These are phyloP conservation scores for Emesis russula DNA, from an alignment of 2,888 invertebrate genomes.

Conservation along the genomic window DNA sequence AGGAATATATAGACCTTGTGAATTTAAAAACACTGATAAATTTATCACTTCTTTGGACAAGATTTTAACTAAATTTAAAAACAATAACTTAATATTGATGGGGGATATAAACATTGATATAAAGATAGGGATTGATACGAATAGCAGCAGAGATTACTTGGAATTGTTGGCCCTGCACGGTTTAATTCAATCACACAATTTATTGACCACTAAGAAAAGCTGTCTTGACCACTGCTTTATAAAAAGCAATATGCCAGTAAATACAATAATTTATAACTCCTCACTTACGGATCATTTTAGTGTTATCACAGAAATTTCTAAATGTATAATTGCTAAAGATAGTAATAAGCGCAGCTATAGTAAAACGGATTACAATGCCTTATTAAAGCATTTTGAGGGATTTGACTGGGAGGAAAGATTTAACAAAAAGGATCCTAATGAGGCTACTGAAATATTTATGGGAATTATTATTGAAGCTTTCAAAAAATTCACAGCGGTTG, in stretches of 20 bases:
- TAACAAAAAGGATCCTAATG: neutral
- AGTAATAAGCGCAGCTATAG: neutral
- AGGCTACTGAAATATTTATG: neutral
- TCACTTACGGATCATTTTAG: neutral
- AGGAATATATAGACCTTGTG: neutral
- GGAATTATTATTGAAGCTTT: neutral
- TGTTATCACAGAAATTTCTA: neutral
- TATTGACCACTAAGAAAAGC: neutral
- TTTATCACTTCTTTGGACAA: neutral
- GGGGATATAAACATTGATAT: neutral
- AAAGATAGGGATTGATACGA: neutral
- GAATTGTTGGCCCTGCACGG: neutral
- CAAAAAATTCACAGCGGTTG: neutral
- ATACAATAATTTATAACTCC: neutral
- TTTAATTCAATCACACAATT: neutral
- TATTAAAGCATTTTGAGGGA: neutral
- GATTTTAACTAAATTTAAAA: neutral
- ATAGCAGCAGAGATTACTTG: neutral
- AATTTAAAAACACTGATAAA: neutral
- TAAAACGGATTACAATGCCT: neutral
- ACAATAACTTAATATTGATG: neutral
- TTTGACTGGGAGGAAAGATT: neutral
- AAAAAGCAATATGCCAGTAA: neutral
- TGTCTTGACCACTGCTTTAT: slow-evolving; percentile 1
- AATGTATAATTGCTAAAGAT: neutral